Conservation (phyloP, 2,113 vertebrate genomes). For the Carassius carassius region DNA sequence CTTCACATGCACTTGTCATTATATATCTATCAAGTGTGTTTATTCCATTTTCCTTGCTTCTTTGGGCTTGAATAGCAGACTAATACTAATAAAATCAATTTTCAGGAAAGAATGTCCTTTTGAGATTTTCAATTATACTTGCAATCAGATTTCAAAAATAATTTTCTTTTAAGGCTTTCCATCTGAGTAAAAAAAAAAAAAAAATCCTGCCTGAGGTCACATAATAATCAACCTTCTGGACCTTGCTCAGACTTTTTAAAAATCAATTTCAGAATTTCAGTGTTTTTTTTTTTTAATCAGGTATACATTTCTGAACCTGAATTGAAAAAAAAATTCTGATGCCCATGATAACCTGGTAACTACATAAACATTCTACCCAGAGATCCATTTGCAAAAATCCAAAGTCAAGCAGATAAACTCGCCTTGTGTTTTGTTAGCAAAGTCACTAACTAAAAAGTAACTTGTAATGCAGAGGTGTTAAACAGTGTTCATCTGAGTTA, state of each 20-base stretch:
- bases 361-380: background rate
- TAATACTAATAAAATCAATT: background rate
- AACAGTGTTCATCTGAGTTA: conserved; percentile 11
- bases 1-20: background rate
- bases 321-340: background rate
- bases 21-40: background rate
- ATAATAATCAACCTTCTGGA: background rate
- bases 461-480: conserved; percentile 1
- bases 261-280: background rate
- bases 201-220: background rate
- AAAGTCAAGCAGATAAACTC: background rate
- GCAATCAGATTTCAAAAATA: background rate
- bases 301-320: background rate
- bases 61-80: background rate
- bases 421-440: background rate
- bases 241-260: background rate
- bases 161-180: background rate
- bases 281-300: background rate
- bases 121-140: background rate
- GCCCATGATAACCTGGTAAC: background rate
- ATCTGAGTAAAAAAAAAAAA: background rate
- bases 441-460: background rate
- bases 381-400: background rate
- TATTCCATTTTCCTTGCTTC: background rate
- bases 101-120: background rate